These are phyloP conservation scores for Beroe forskalii DNA, from an alignment of 37 sponge, comb jelly and placozoan species.

Conservation along the genomic window DNA sequence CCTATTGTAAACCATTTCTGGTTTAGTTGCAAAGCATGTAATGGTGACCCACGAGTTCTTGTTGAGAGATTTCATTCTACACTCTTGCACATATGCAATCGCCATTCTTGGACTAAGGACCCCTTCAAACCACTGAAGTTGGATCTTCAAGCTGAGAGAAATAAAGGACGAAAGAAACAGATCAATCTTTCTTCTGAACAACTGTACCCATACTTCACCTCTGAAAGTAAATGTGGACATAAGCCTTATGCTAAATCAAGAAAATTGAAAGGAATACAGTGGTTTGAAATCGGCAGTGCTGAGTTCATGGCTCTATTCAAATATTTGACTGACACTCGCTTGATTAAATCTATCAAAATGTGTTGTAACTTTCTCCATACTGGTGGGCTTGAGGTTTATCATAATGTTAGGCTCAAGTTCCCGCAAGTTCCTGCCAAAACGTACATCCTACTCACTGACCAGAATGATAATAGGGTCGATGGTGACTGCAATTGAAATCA, in stretches of 20 bases:
- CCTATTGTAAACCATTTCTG: slow-evolving; percentile 18
- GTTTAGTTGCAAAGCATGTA: background rate
- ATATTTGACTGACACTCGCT: background rate
- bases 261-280: background rate
- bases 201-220: background rate
- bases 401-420: too few relatives aligned
- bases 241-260: background rate
- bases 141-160: background rate
- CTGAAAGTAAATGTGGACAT: background rate
- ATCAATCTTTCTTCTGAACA: background rate
- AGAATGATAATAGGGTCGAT: background rate
- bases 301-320: background rate
- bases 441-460: background rate
- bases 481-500: background rate
- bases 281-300: background rate
- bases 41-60: background rate
- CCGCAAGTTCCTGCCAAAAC: background rate
- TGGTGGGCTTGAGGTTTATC: too few relatives aligned
- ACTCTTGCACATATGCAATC: background rate
- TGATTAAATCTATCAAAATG: background rate
- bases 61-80: background rate
- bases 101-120: background rate
- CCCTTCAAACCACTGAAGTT: slow-evolving; percentile 6
- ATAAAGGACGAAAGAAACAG: background rate
- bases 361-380: slow-evolving; percentile 12